Percentiles rank a stretch among this genome's conserved stretches.
phyloP scores from a whole-genome alignment of 2,888 invertebrate genomes.

The Limnephilus rhombicus region DNA sequence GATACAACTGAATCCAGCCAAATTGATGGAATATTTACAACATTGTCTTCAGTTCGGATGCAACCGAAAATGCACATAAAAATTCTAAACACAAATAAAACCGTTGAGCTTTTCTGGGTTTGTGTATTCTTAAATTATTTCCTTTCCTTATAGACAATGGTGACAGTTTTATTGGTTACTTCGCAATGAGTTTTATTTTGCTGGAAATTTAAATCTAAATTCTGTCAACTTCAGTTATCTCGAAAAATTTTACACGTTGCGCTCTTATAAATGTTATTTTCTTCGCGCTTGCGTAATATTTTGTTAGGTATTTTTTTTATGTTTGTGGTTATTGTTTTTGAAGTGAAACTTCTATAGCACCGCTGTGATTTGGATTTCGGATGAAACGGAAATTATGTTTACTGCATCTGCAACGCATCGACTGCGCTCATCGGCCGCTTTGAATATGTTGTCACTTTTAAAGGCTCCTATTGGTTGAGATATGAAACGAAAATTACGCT shows the following conservation, averaged over 20 bases:
- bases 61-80: conserved; percentile 29
- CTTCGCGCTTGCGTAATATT: not conserved
- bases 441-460: too few species aligned
- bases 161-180: not conserved
- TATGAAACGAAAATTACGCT: too few species aligned
- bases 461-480: too few species aligned
- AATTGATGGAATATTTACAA: conserved; percentile 27
- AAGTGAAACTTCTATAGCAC: too few species aligned
- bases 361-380: too few species aligned
- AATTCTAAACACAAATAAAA: not conserved
- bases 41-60: conserved; percentile 28
- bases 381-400: too few species aligned
- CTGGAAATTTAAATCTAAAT: not conserved
- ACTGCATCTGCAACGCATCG: too few species aligned
- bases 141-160: not conserved
- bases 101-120: not conserved
- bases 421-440: too few species aligned
- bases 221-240: not conserved
- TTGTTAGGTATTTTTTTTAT: not conserved
- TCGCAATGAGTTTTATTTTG: not conserved
- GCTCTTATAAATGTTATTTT: not conserved
- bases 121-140: not conserved
- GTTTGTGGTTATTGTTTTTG: not conserved
- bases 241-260: not conserved
- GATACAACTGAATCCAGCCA: conserved; percentile 27